Evolutionary conservation across 2,113 vertebrate genomes (phyloP).

Genomic region (Malurus melanocephalus): DNA sequence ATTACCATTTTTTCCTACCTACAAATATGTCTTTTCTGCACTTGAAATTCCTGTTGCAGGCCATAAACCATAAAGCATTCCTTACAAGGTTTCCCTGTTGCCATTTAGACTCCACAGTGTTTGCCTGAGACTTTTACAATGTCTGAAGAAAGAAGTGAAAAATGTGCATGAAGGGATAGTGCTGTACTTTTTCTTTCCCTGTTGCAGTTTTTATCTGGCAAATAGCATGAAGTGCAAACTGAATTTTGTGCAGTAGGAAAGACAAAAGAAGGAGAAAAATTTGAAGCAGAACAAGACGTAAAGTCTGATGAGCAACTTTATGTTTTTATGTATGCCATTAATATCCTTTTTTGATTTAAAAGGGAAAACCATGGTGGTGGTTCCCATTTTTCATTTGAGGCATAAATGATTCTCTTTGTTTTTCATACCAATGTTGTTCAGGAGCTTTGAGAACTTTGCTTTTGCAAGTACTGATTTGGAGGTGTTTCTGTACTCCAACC

Average conservation of each 20-base stretch:
- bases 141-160: background rate
- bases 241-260: background rate
- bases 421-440: background rate
- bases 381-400: background rate
- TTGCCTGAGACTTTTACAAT: background rate
- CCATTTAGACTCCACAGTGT: background rate
- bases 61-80: background rate
- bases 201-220: background rate
- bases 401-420: background rate
- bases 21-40: background rate
- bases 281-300: background rate
- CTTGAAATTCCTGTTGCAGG: background rate
- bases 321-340: background rate
- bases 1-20: background rate
- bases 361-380: background rate
- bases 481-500: background rate
- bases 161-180: background rate
- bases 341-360: background rate
- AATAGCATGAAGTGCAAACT: background rate
- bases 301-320: background rate
- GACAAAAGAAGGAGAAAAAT: background rate
- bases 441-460: background rate
- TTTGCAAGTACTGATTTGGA: background rate
- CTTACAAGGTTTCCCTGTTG: background rate
- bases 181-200: background rate